Evolutionary conservation across 2,797 vertebrate species (phyloP), one percentile per base, ranked within the genome.

Genomic region (Onychomys leucogaster): DNA sequence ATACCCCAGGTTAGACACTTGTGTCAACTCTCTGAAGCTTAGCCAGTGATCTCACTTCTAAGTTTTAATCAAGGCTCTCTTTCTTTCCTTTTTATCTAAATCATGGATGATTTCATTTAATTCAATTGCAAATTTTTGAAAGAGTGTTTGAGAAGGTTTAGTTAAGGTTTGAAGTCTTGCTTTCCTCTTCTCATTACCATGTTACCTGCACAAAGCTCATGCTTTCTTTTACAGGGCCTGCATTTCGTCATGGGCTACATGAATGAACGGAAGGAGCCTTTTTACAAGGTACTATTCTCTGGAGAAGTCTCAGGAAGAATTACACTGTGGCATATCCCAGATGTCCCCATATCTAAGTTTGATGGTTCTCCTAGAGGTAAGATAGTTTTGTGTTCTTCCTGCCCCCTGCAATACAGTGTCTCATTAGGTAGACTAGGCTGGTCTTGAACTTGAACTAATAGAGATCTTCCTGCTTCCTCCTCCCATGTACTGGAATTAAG

Each of bases 251-350:
- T 99, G 99, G 99, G 98, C 43, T 99, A 99, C 84, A 89, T 99
- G 94, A 99, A 99, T 90, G 98, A 99, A 98, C 98, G 99, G 17
- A 99, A 99, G 92, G 99, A 99, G 10, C 99, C 99, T 87, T 99
- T 99, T 96, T 99, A 98, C 94, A 99, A 99, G 81, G 96, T 99
- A 59, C 98, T 99, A 21, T 99, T 98, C 96, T 99, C 98, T 96
- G 99, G 99, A 94, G 98, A 99, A 87, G 93, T 96, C 82, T 99
- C 98, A 16, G 99, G 99, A 95, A 98, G 98, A 83, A 98, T 99
- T 89, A 98, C 98, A 71, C 9, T 99, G 96, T 99, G 99, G 99
- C 99, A 98, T 41, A 77, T 99, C 92, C 99, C 99, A 27, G 99
- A 99, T 98, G 99, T 99, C 46, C 99, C 98, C 3, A 95, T 98